Evolutionary conservation across 2,113 vertebrate genomes (phyloP).

Genomic region (Cygnus buccinator): DNA sequence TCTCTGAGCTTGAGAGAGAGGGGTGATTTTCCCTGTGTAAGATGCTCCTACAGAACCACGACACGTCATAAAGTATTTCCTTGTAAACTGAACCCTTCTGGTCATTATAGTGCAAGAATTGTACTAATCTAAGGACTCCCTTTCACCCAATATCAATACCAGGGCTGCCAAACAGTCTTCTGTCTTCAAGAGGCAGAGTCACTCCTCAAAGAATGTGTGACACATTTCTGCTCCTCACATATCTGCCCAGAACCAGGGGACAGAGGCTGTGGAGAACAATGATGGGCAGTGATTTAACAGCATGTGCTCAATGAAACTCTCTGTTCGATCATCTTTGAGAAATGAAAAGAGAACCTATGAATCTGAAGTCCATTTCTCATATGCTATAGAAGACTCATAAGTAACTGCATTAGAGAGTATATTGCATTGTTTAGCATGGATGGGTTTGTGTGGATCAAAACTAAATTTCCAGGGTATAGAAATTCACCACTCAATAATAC

Average conservation of each 20-base stretch:
- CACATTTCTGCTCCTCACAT: neutral
- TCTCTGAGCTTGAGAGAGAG: neutral
- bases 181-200: neutral
- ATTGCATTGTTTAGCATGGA: neutral
- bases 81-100: neutral
- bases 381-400: neutral
- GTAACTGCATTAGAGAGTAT: neutral
- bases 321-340: neutral
- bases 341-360: neutral
- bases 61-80: neutral
- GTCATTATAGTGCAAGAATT: neutral
- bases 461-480: neutral
- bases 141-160: neutral
- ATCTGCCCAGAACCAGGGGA: neutral
- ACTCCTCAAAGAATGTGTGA: neutral
- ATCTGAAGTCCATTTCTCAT: constrained; percentile 4
- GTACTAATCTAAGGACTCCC: neutral
- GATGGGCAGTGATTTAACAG: neutral
- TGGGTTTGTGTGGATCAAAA: neutral
- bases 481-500: neutral
- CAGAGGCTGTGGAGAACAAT: neutral
- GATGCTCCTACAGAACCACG: neutral
- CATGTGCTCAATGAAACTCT: neutral
- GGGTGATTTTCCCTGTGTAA: neutral
- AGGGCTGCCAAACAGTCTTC: neutral